phyloP scores from a whole-genome alignment of 2,113 vertebrate genomes.

The Damaliscus lunatus region DNA sequence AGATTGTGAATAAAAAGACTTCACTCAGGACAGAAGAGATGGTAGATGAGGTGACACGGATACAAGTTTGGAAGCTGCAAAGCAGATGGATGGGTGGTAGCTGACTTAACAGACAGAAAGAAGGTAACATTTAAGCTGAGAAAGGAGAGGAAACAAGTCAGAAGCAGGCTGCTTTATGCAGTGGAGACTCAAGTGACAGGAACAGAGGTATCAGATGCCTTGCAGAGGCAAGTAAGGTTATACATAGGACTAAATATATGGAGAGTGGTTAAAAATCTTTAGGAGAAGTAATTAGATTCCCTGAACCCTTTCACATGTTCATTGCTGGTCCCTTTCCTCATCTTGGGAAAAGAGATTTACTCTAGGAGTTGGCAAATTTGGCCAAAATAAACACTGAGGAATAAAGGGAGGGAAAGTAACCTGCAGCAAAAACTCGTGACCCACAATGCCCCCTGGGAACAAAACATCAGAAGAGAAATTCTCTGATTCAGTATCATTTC shows the following conservation, averaged over 20 bases:
- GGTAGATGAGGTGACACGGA: not conserved
- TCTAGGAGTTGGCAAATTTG: not conserved
- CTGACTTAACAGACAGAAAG: not conserved
- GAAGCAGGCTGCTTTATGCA: not conserved
- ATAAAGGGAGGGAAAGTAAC: not conserved
- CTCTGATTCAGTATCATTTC: not conserved
- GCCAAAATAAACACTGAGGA: not conserved
- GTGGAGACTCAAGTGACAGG: not conserved
- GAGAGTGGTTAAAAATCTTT: not conserved
- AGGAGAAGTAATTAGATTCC: not conserved
- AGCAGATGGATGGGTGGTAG: not conserved
- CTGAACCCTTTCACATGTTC: not conserved
- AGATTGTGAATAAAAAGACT: not conserved
- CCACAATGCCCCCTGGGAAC: not conserved
- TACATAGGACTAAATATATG: not conserved
- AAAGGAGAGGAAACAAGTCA: not conserved
- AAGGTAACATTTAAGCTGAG: constrained; percentile 6
- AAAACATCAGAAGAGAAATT: not conserved
- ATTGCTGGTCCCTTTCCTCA: not conserved
- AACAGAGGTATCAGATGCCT: constrained; percentile 1
- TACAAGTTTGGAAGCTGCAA: not conserved
- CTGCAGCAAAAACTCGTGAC: not conserved
- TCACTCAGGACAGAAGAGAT: not conserved
- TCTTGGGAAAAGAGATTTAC: not conserved
- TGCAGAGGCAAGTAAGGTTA: not conserved